Evolutionary conservation across 2,113 vertebrate species (phyloP).

Genomic region (Phrynosoma blainvillii): DNA sequence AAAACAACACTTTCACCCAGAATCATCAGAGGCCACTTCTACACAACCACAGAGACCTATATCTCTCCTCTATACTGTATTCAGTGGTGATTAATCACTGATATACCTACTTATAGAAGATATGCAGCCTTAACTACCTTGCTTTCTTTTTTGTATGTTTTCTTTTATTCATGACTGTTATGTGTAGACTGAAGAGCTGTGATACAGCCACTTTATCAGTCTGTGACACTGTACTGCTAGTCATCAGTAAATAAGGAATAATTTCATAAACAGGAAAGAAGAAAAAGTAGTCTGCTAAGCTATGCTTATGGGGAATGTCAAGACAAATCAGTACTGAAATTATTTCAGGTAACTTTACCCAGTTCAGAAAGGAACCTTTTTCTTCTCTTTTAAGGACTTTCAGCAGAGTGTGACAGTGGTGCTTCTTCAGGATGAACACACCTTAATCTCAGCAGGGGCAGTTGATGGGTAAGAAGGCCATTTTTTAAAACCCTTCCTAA

Average conservation of each 20-base stretch:
- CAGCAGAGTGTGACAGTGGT: conserved; percentile 98
- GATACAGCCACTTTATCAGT: neutral
- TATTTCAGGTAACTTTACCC: neutral
- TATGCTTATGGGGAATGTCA: neutral
- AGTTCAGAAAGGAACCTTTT: neutral
- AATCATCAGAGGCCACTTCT: no score
- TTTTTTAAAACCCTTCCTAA: neutral
- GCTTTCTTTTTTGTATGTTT: neutral
- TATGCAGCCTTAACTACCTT: neutral
- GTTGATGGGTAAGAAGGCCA: conserved; percentile 90
- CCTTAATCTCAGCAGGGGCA: conserved; percentile 93
- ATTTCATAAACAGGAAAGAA: neutral
- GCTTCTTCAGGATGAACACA: conserved; percentile 91
- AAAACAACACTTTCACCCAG: neutral
- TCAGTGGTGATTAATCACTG: neutral
- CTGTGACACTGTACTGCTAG: no score
- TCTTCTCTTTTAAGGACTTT: conserved; percentile 80
- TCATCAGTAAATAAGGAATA: neutral
- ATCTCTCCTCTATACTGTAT: neutral
- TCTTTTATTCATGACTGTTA: neutral
- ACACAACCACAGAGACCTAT: no score
- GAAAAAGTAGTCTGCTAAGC: neutral
- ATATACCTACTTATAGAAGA: neutral
- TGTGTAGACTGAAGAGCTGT: neutral
- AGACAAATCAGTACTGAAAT: neutral